These are phyloP conservation scores for Tetraneura akinire DNA, from an alignment of 1,140 invertebrate genomes.

Conservation along the genomic window DNA sequence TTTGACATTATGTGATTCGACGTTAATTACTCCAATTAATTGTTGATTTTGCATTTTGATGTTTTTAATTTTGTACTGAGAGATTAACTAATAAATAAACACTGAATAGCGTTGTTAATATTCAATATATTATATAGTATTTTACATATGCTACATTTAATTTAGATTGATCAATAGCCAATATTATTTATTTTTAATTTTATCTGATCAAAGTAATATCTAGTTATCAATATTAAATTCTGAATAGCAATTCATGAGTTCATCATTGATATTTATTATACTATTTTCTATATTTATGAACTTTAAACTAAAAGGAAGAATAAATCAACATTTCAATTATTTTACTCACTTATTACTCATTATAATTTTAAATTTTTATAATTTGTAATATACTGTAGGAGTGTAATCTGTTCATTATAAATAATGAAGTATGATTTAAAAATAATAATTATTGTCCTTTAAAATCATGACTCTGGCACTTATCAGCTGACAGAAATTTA, in stretches of 20 bases:
- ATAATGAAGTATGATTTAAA: too few species aligned
- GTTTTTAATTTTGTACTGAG: background rate
- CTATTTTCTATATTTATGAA: background rate
- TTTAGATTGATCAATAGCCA: background rate
- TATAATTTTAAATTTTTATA: too few species aligned
- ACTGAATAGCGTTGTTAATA: background rate
- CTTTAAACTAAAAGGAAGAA: background rate
- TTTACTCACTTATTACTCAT: too few species aligned
- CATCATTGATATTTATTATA: background rate
- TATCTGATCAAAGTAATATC: background rate
- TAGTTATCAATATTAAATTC: background rate
- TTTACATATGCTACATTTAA: background rate
- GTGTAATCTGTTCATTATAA: too few species aligned
- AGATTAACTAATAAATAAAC: background rate
- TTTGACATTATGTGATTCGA: slow-evolving; percentile 18
- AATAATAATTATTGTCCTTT: too few species aligned
- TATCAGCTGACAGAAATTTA: too few species aligned
- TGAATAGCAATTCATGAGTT: too few species aligned
- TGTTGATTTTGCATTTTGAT: slow-evolving; percentile 1
- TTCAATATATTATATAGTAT: background rate
- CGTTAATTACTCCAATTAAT: slow-evolving; percentile 40
- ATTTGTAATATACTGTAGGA: too few species aligned
- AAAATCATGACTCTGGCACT: too few species aligned
- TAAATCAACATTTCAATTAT: too few species aligned
- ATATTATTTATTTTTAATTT: background rate